Base-by-base conservation (phyloP, 92 coral and sea anemone species). In the Porites lobata region DNA sequence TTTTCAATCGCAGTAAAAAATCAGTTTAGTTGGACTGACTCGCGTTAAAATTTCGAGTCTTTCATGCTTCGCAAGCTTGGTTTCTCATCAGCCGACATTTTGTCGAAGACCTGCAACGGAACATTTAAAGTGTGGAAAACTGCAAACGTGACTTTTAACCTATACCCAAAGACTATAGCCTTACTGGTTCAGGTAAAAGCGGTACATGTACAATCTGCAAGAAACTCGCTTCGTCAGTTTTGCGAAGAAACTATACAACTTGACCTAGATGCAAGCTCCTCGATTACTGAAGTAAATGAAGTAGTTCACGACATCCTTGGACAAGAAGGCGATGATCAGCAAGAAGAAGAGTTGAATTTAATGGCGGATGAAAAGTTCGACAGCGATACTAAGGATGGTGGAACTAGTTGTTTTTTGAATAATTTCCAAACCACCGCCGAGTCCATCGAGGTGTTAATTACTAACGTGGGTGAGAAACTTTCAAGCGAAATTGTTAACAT, bases 111-210 rank as follows among this genome's bases (percentile, higher is more conserved):
- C 73, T 51, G 14, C 22, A 85, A 85, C 65, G 88, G 82, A 75
- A 75, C 76, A 71, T 75, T 75, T 76, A 65, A 72, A 14, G 89
- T 65, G 89, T 85, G 81, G 89, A 65, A 53, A 76, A 85, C 77
- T 22, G 53, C 89, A 85, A 84, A 81, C 72, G 81, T 84, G 78
- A 84, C 81, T 26, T 84, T 84, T n/a, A 84, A 84, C 68, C 72
- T 85, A 59, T 85, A 50, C 71, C 21, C 18, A 58, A 71, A 82
- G 50, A 72, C 87, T 43, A 75, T 75, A 73, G 76, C 89, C 76
- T 71, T 85, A 21, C 70, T 75, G 56, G 75, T 85, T 51, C 83
- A 85, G 76, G 89, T 82, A 63, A 85, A 85, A 85, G 83, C 69
- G 56, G 77, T 72, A 57, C 56, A 72, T 47, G 32, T 29, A 29